phyloP scores from a whole-genome alignment of 2,797 vertebrate species.

The Sebastes hopkinsi region DNA sequence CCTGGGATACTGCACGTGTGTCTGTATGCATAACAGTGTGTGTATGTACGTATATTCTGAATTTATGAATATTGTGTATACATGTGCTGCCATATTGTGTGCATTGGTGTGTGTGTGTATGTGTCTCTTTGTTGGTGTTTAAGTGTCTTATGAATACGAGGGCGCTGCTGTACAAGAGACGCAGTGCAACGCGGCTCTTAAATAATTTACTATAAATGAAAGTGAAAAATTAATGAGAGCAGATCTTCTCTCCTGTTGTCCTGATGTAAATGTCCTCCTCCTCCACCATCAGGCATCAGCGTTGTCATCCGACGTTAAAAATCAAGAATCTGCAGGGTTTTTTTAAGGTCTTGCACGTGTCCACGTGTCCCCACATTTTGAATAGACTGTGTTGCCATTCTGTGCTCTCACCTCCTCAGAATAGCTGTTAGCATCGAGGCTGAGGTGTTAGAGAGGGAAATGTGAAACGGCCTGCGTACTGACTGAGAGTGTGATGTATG shows the following conservation, averaged over 20 bases:
- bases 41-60: conserved; percentile 6
- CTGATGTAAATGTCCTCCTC: conserved; percentile 15
- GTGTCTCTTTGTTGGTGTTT: conserved; percentile 26
- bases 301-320: neutral
- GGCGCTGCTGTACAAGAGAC: conserved; percentile 29
- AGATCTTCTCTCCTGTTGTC: conserved; percentile 43
- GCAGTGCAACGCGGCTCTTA: conserved; percentile 46
- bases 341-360: neutral
- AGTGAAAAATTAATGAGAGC: conserved; percentile 75
- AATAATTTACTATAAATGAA: conserved; percentile 74
- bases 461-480: neutral
- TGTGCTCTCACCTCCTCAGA: neutral
- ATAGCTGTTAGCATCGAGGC: neutral
- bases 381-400: neutral
- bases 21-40: conserved; percentile 24
- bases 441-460: neutral
- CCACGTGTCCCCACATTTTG: neutral
- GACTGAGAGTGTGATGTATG: neutral
- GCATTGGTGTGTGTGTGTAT: neutral
- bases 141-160: conserved; percentile 8
- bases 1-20: conserved; percentile 45
- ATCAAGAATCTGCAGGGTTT: neutral
- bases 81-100: neutral
- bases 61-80: conserved; percentile 32
- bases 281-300: neutral